Conservation (phyloP, 2,113 vertebrate species). For the Aptenodytes forsteri region DNA sequence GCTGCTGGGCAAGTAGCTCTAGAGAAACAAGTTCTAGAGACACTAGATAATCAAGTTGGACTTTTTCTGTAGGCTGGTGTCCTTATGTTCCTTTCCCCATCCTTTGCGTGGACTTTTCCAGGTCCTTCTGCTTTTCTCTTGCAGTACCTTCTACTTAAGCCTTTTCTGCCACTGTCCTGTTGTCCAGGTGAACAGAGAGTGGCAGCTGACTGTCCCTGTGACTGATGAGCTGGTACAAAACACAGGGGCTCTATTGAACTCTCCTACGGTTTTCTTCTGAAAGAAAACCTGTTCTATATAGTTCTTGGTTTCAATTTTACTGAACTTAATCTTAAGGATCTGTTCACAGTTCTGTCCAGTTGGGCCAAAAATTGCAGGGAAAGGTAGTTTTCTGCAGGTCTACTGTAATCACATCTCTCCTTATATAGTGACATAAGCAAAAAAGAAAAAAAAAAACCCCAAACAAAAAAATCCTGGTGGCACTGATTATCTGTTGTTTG, state of each 20-base stretch:
- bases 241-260: background rate
- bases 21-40: slow-evolving; percentile 1
- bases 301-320: background rate
- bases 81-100: background rate
- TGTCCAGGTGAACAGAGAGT: background rate
- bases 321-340: slow-evolving; percentile 4
- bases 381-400: background rate
- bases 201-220: background rate
- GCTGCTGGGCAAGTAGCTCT: background rate
- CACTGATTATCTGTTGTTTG: background rate
- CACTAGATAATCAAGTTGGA: background rate
- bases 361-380: background rate
- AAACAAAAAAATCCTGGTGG: background rate
- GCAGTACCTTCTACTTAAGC: background rate
- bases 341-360: background rate
- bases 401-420: background rate
- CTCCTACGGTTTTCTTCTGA: background rate
- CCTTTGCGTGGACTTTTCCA: background rate
- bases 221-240: background rate
- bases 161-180: background rate
- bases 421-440: background rate
- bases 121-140: background rate
- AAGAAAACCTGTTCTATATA: background rate
- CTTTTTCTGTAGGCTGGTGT: background rate
- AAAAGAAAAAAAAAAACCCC: background rate